Percentiles rank a stretch among this genome's conserved stretches.
These are phyloP conservation scores for Ceratina calcarata DNA, from an alignment of 1,140 invertebrate species.

Conservation along the genomic window DNA sequence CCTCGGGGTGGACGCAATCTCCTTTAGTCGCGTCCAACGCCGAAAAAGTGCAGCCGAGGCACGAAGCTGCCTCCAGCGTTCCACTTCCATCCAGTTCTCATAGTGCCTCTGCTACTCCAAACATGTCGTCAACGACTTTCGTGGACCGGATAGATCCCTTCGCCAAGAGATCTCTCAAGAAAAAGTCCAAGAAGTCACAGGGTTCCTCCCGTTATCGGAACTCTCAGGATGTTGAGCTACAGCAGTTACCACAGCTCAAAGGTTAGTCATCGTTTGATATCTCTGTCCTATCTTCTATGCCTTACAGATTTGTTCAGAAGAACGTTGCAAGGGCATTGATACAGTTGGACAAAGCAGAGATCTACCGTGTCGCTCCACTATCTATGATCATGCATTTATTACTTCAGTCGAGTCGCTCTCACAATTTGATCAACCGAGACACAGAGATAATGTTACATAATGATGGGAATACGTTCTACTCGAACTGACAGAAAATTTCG, in stretches of 20 bases:
- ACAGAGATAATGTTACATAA: background rate
- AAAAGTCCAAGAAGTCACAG: slow-evolving; percentile 95
- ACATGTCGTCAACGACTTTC: slow-evolving; percentile 91
- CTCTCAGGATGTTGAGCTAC: slow-evolving; percentile 93
- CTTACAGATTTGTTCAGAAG: background rate
- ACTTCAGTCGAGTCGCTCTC: background rate
- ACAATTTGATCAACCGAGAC: background rate
- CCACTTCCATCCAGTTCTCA: slow-evolving; percentile 41
- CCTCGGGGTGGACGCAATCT: slow-evolving; percentile 50
- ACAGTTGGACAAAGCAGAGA: background rate
- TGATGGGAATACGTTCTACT: background rate
- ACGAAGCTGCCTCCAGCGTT: slow-evolving; percentile 56
- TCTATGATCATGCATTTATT: background rate
- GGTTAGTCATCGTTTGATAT: slow-evolving; percentile 81
- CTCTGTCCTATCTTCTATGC: background rate
- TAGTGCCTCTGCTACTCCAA: slow-evolving; percentile 70
- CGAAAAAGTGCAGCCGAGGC: slow-evolving; percentile 53
- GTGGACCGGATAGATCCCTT: slow-evolving; percentile 97
- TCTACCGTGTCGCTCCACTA: background rate
- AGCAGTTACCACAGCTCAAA: slow-evolving; percentile 92
- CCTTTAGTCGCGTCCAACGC: slow-evolving; percentile 50
- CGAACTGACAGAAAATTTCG: background rate
- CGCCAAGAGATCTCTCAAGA: slow-evolving; percentile 94
- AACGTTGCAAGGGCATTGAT: background rate
- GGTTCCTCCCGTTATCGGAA: slow-evolving; percentile 94